phyloP scores from a whole-genome alignment of 1,140 invertebrate genomes.

The Bursaphelenchus mucronatus region DNA sequence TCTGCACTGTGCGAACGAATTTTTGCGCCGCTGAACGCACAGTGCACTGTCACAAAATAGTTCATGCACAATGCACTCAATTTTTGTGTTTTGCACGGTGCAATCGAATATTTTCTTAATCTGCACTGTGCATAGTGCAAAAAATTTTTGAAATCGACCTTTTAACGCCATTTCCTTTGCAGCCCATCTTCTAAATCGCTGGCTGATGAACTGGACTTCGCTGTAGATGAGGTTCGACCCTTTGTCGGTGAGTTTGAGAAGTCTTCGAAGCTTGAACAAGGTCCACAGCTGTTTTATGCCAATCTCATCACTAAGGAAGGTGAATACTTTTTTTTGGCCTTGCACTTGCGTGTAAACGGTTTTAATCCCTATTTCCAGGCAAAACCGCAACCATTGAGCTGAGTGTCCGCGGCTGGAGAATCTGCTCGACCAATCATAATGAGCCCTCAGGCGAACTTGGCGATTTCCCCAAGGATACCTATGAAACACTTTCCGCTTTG shows the following conservation, averaged over 20 bases:
- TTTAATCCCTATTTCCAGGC: conserved; percentile 26
- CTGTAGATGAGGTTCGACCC: conserved; percentile 36
- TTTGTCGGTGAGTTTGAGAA: conserved; percentile 30
- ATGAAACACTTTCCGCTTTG: conserved; percentile 34
- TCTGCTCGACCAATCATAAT: conserved; percentile 38
- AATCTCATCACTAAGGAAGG: conserved; percentile 46
- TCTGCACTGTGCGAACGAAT: no score
- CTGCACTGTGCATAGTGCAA: no score
- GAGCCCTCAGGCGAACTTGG: conserved; percentile 40
- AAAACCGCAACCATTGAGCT: conserved; percentile 41
- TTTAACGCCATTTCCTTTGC: neutral
- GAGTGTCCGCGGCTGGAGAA: conserved; percentile 39
- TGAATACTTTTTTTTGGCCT: conserved; percentile 4
- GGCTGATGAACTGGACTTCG: conserved; percentile 31
- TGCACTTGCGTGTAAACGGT: neutral
- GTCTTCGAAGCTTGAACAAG: conserved; percentile 29
- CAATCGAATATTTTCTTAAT: no score
- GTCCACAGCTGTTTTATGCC: conserved; percentile 36
- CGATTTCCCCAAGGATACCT: conserved; percentile 17
- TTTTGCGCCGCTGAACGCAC: no score
- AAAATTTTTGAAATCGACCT: no score
- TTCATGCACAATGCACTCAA: no score
- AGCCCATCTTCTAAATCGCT: conserved; percentile 19
- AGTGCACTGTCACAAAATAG: no score
- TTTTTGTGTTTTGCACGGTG: no score